Conservation (phyloP, 2,797 vertebrate genomes). For the Novumbra hubbsi region DNA sequence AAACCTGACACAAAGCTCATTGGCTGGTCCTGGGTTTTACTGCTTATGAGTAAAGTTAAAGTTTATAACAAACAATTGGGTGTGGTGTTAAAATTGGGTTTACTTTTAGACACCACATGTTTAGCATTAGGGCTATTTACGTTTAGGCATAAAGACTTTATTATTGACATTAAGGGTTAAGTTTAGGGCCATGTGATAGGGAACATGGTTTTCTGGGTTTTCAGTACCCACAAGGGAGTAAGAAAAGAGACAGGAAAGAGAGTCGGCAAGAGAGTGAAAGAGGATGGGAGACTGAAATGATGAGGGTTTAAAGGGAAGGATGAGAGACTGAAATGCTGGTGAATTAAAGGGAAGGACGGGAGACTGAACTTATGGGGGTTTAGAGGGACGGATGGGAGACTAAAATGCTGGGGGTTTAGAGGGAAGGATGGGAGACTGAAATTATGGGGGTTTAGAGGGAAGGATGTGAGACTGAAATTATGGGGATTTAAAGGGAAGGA, state of each 20-base stretch:
- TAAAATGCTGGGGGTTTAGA: background rate
- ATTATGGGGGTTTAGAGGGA: slow-evolving; percentile 9
- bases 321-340: slow-evolving; percentile 15
- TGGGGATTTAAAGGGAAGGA: no score
- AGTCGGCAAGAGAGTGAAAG: slow-evolving; percentile 40
- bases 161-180: no score
- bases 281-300: background rate
- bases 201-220: background rate
- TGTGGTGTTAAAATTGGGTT: no score
- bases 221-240: no score
- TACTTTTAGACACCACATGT: no score
- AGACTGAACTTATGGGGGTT: slow-evolving; percentile 50
- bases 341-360: slow-evolving; percentile 34
- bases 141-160: no score
- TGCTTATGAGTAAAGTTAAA: no score
- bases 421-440: slow-evolving; percentile 42
- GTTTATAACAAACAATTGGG: no score
- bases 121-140: no score
- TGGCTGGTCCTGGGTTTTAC: no score
- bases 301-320: slow-evolving; percentile 30
- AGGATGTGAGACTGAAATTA: slow-evolving; percentile 40
- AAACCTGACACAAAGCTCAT: no score
- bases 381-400: slow-evolving; percentile 34
- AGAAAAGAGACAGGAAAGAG: background rate
- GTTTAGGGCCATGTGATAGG: no score